Percentiles rank a stretch among this genome's conserved stretches.
Conservation (phyloP, 2,797 vertebrate species). For the Anableps anableps region DNA sequence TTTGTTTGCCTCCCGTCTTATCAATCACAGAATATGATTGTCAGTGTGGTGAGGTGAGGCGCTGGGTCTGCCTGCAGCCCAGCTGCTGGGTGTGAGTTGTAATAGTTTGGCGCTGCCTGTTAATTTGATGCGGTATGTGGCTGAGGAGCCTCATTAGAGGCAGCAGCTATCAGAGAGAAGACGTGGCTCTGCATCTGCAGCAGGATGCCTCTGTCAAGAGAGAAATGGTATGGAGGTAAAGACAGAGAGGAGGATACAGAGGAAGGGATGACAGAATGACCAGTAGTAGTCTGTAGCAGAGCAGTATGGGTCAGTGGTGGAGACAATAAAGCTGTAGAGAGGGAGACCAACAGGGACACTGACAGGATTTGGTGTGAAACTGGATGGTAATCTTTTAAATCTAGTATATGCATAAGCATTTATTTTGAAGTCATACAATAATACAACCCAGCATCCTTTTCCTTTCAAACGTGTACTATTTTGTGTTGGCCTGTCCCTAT, state of each 20-base stretch:
- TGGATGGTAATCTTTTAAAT: not conserved
- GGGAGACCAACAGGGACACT: not conserved
- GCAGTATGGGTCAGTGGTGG: slow-evolving; percentile 30
- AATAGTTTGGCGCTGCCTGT: slow-evolving; percentile 73
- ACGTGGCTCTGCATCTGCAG: slow-evolving; percentile 59
- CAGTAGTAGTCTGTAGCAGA: slow-evolving; percentile 27
- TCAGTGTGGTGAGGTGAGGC: slow-evolving; percentile 47
- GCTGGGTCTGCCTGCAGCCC: slow-evolving; percentile 44
- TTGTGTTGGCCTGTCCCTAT: not conserved
- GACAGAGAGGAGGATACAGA: slow-evolving; percentile 10
- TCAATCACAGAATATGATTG: slow-evolving; percentile 66
- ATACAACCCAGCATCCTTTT: not conserved
- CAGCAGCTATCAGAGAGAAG: slow-evolving; percentile 42
- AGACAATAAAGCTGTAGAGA: slow-evolving; percentile 6
- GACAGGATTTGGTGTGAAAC: slow-evolving; percentile 10
- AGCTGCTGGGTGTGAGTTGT: slow-evolving; percentile 61
- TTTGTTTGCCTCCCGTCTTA: slow-evolving; percentile 66
- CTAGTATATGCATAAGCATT: not conserved
- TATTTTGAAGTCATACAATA: slow-evolving; percentile 1
- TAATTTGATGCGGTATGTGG: slow-evolving; percentile 76
- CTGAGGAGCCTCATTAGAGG: slow-evolving; percentile 72
- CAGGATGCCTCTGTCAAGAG: slow-evolving; percentile 42
- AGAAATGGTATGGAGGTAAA: slow-evolving; percentile 46
- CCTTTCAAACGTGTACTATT: not conserved
- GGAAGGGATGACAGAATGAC: slow-evolving; percentile 18